A percentile compares a stretch with the other conserved stretches of the same genome.
phyloP scores from a whole-genome alignment of 2,797 vertebrate species.

The Neostethus bicornis region DNA sequence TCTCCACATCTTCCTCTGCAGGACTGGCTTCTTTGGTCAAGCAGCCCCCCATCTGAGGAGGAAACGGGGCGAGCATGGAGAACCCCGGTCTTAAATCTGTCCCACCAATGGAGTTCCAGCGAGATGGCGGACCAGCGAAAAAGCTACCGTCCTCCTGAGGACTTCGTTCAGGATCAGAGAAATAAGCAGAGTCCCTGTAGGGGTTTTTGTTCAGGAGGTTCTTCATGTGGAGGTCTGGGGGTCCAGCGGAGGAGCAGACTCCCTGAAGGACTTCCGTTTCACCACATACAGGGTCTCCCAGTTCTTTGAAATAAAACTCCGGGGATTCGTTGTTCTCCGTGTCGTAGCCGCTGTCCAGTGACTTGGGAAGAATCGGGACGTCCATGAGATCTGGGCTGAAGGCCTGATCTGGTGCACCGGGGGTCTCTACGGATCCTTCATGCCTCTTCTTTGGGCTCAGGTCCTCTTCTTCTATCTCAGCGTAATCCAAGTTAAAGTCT shows the following conservation, averaged over 20 bases:
- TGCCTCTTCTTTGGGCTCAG: constrained; percentile 81
- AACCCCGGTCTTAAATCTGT: too few relatives aligned
- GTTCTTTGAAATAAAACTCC: constrained; percentile 90
- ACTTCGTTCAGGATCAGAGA: constrained; percentile 90
- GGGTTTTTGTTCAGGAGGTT: constrained; percentile 82
- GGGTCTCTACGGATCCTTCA: constrained; percentile 77
- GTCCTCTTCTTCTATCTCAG: constrained; percentile 76
- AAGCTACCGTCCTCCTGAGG: constrained; percentile 77
- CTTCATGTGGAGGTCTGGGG: constrained; percentile 75
- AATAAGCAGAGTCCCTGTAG: constrained; percentile 94
- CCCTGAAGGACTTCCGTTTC: constrained; percentile 72
- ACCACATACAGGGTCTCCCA: constrained; percentile 59
- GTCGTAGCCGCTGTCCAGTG: constrained; percentile 95
- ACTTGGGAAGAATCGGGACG: constrained; percentile 83
- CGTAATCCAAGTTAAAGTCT: constrained; percentile 82
- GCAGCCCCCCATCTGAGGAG: constrained; percentile 83
- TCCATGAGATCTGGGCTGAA: constrained; percentile 79
- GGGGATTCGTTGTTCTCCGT: constrained; percentile 97
- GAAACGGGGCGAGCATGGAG: constrained; percentile 80
- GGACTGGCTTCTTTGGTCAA: constrained; percentile 83
- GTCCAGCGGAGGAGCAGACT: constrained; percentile 62
- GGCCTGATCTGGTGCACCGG: constrained; percentile 78
- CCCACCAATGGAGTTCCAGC: too few relatives aligned
- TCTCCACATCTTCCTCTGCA: constrained; percentile 78
- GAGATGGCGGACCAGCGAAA: constrained; percentile 53